Conservation (phyloP, 2,797 vertebrate genomes). For the Botia almorhae region DNA sequence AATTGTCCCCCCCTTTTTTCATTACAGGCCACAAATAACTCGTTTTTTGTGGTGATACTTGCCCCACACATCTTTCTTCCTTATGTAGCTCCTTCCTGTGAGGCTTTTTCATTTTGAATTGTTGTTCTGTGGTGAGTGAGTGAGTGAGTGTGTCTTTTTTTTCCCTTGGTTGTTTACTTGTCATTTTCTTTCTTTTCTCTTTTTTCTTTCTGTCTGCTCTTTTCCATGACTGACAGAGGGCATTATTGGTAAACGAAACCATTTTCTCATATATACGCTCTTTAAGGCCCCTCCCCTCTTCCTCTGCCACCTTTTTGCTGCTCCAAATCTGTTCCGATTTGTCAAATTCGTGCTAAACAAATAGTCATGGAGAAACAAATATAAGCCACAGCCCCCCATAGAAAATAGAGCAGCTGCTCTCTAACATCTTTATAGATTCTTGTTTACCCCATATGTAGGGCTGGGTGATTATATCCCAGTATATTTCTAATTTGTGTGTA, state of each 20-base stretch:
- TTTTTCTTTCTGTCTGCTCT: conserved; percentile 77
- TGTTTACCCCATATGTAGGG: conserved; percentile 46
- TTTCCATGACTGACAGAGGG: conserved; percentile 87
- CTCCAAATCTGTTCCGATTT: conserved; percentile 59
- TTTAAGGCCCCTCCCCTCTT: conserved; percentile 54
- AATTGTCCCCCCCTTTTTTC: conserved; percentile 38
- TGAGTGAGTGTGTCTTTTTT: conserved; percentile 69
- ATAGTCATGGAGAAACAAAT: conserved; percentile 68
- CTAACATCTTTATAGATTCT: conserved; percentile 71
- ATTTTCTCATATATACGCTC: conserved; percentile 75
- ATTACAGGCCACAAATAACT: conserved; percentile 49
- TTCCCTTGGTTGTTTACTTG: conserved; percentile 75
- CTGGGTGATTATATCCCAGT: conserved; percentile 19
- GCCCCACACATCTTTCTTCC: conserved; percentile 42
- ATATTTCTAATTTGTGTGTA: not conserved
- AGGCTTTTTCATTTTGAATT: conserved; percentile 52
- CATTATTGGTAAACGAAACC: conserved; percentile 86
- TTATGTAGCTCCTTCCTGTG: conserved; percentile 31
- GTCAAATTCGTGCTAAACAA: conserved; percentile 68
- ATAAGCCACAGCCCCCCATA: conserved; percentile 65
- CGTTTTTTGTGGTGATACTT: conserved; percentile 52
- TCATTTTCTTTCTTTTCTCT: conserved; percentile 64
- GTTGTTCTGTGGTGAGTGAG: conserved; percentile 54
- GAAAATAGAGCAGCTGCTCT: conserved; percentile 64
- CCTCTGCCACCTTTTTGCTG: conserved; percentile 73